Evolutionary conservation across 2,113 vertebrate species (phyloP).

Genomic region (Calonectris borealis): DNA sequence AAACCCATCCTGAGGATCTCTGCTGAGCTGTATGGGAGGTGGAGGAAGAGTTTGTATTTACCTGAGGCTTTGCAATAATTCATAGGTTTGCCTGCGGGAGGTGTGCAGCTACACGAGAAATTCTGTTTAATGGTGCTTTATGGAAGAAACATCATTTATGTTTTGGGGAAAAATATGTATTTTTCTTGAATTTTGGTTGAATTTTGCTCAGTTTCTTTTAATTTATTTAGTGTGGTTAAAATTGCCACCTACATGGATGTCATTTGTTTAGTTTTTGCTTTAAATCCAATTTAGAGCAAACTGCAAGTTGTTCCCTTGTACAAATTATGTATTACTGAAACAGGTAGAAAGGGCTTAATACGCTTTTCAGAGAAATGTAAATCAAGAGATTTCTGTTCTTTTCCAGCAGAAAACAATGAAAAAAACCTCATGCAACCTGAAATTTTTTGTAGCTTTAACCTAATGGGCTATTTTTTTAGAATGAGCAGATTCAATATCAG

Average conservation of each 20-base stretch:
- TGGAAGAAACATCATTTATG: neutral
- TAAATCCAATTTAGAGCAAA: neutral
- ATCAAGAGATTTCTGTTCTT: neutral
- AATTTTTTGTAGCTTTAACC: neutral
- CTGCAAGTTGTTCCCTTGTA: neutral
- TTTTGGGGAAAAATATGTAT: neutral
- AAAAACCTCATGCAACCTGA: neutral
- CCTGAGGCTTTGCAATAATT: neutral
- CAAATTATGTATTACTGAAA: neutral
- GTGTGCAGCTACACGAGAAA: neutral
- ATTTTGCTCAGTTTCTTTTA: neutral
- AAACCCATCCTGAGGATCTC: neutral
- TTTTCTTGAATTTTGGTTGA: neutral
- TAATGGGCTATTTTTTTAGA: neutral
- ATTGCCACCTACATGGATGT: neutral
- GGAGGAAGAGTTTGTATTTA: neutral
- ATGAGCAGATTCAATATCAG: neutral
- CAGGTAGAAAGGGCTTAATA: neutral
- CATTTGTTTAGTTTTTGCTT: neutral
- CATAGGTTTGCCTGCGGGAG: neutral
- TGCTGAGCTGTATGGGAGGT: neutral
- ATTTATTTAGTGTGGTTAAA: neutral
- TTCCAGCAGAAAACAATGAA: neutral
- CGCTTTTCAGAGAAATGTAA: neutral
- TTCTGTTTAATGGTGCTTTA: neutral